Base-by-base conservation (phyloP, 2,113 vertebrate genomes). In the Leptodactylus fuscus region DNA sequence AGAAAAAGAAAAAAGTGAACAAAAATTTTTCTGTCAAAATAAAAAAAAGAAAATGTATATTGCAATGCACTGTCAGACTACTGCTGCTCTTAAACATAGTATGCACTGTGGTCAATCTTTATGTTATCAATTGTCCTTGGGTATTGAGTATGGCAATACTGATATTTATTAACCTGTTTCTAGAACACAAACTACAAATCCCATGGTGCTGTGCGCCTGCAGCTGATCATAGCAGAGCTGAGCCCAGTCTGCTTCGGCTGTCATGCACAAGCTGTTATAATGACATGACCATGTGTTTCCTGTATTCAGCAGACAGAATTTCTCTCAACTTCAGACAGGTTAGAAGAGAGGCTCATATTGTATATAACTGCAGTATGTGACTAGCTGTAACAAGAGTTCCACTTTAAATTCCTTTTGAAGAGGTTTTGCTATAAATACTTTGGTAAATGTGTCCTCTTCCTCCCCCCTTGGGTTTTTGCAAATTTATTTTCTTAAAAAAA, bases 251-350 rank as follows among this genome's bases (percentile, higher is more conserved):
- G 65, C 65, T 13, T 38, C 16, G 32, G 65, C 65, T 69, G 32
- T 69, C 65, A 69, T 36, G 65, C 65, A 69, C 65, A 36, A 36
- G 62, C 65, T 38, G 65, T 69, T 69, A 36, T 69, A 69, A 69
- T 69, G 65, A 69, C 65, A 69, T 69, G 65, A 69, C 65, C 65
- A 69, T 69, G 65, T 69, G 65, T 69, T 69, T 69, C 65, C 65
- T 69, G 65, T 69, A 69, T 38, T 69, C 18, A 22, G 18, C 65
- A 69, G 34, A 69, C 32, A 69, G 65, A 16, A 69, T 69, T 38
- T 69, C 32, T 69, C 32, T 69, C 65, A 10, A 16, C 34, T 8
- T 11, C 65, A 69, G 65, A 69, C 65, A 20, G 22, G 32, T 10
- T 7, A 38, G 9, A 20, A 69, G 16, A 69, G 62, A 67, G 65